Base-by-base conservation (phyloP, 2,888 invertebrate genomes). In the Patella depressa region DNA sequence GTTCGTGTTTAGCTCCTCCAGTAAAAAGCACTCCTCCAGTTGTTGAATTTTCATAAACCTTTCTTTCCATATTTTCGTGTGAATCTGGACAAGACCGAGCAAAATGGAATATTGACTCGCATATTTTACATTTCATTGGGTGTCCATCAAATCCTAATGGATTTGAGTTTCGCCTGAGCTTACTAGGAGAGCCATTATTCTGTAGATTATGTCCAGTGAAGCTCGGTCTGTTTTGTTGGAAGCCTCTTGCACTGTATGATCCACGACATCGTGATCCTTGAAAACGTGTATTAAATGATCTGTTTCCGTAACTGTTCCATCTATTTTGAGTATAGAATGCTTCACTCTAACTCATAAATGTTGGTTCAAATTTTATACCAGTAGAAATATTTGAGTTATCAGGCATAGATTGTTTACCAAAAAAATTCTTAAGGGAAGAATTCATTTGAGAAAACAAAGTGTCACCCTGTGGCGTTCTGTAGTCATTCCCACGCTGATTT, bases 391-490 rank as follows among this genome's bases (percentile, higher is more conserved):
- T n/a, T n/a, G n/a, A n/a, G n/a, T n/a, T n/a, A n/a, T 59, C 59
- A 34, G 72, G n/a, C 29, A 74, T 53, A 24, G 78, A 73, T 57
- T 76, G 78, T 57, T 78, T 71, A n/a, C 80, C 78, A 72, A 78
- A 78, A 53, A 74, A 78, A 54, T 80, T 78, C 69, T 74, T 73
- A 3, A 77, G 69, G 3, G 72, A 76, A 54, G 29, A 72, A 15
- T 65, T 53, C 78, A 78, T 80, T 34, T 80, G 78, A 55, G 76
- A 74, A 71, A 80, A 80, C 15, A 80, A 45, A 24, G 70, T 57
- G 53, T 75, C 75, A 73, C 73, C 76, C 2, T 72, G 15, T n/a
- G 14, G 59, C 9, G 19, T 59, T 59, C 59, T 17, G 7, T 59
- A 59, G n/a, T 19, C 59, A 59, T 19, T 19, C 14, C 59, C 14